Evolutionary conservation across 2,888 invertebrate genomes (phyloP).

Genomic region (Biston betularia): DNA sequence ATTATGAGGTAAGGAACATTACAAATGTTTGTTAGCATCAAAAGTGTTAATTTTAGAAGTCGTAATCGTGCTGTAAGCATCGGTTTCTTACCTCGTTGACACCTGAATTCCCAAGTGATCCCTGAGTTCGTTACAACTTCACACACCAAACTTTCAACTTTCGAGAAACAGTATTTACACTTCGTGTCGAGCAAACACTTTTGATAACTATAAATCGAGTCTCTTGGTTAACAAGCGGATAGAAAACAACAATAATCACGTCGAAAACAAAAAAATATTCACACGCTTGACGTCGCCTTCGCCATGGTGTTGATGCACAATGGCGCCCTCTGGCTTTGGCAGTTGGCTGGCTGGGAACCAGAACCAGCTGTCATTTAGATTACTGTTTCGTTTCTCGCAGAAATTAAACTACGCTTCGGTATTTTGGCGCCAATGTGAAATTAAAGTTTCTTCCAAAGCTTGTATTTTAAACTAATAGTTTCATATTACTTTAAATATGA

Average conservation of each 20-base stretch:
- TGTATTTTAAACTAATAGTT: too few species aligned
- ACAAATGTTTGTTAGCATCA: constrained; percentile 53
- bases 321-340: background rate
- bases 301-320: constrained; percentile 79
- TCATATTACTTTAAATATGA: too few species aligned
- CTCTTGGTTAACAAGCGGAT: constrained; percentile 75
- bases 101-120: constrained; percentile 83
- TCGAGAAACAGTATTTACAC: constrained; percentile 64
- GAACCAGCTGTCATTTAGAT: background rate
- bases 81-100: constrained; percentile 85
- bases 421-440: background rate
- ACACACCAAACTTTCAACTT: constrained; percentile 79
- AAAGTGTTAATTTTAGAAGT: constrained; percentile 72
- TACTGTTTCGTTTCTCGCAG: background rate
- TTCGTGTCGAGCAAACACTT: constrained; percentile 65
- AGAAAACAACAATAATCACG: constrained; percentile 74
- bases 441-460: too few species aligned
- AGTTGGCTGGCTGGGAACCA: too few species aligned
- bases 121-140: constrained; percentile 83
- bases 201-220: constrained; percentile 64
- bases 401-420: background rate
- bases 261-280: constrained; percentile 82
- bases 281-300: constrained; percentile 80
- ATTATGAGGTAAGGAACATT: constrained; percentile 48
- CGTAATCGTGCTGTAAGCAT: constrained; percentile 75